Conservation (phyloP, 2,797 vertebrate genomes). For the Dipus sagitta region DNA sequence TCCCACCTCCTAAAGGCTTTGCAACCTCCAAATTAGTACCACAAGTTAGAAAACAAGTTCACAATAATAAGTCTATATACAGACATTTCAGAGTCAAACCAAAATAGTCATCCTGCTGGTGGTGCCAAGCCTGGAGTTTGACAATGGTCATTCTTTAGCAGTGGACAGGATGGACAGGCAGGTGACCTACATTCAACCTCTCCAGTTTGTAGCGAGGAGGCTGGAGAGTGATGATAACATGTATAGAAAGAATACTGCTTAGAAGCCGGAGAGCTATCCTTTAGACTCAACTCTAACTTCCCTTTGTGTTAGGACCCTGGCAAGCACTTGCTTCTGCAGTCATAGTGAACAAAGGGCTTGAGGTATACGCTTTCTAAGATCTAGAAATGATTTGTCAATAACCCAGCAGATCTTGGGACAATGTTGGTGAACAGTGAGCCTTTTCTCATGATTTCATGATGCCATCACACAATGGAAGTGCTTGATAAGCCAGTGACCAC, state of each 20-base stretch:
- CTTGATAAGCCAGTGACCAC: accelerated
- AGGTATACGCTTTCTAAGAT: not conserved
- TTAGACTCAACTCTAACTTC: not conserved
- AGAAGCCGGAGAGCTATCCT: not conserved
- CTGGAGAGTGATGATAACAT: not conserved
- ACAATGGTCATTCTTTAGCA: not conserved
- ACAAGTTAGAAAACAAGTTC: not conserved
- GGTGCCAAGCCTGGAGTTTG: not conserved
- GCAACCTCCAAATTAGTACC: not conserved
- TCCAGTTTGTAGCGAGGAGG: not conserved
- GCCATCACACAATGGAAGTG: not conserved
- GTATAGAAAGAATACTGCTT: not conserved
- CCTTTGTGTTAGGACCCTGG: not conserved
- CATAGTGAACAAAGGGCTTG: not conserved
- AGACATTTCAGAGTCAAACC: not conserved
- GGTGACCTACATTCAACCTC: not conserved
- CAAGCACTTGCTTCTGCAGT: not conserved
- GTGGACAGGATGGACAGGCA: not conserved
- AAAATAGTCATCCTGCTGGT: not conserved
- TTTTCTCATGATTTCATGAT: not conserved
- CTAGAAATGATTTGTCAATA: not conserved
- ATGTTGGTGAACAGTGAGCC: not conserved
- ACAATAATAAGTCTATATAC: not conserved
- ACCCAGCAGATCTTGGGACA: not conserved
- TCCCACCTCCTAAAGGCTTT: not conserved